Evolutionary conservation across 1,140 invertebrate species (phyloP).

Genomic region (Drosophila sp.): DNA sequence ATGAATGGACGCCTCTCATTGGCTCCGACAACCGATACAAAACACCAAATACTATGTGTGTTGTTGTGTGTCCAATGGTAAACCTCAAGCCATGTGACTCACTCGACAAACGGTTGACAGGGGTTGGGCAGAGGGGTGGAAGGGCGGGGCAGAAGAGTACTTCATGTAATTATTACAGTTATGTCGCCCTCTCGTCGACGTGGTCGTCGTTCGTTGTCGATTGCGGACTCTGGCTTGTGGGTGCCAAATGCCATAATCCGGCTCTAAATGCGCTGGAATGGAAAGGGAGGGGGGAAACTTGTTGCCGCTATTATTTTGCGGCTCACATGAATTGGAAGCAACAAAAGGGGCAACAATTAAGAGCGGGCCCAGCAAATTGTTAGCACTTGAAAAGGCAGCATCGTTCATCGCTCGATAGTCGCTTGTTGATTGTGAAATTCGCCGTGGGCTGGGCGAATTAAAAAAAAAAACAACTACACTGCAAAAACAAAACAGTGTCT

Average conservation of each 20-base stretch:
- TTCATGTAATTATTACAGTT: constrained; percentile 76
- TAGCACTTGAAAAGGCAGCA: constrained; percentile 55
- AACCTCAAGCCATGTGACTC: constrained; percentile 47
- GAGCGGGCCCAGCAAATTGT: constrained; percentile 36
- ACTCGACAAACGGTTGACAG: constrained; percentile 1
- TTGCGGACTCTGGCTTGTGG: no score
- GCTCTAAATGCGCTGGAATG: constrained; percentile 9
- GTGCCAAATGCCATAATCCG: constrained; percentile 51
- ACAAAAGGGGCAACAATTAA: neutral
- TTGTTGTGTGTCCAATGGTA: constrained; percentile 26
- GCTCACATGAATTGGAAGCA: neutral
- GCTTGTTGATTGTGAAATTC: constrained; percentile 54
- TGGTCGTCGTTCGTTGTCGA: neutral
- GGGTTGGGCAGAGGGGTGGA: neutral
- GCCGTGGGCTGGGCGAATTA: constrained; percentile 64
- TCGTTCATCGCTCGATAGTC: constrained; percentile 11
- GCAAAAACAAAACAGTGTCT: no score
- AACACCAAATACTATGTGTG: constrained; percentile 32
- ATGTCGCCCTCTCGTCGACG: constrained; percentile 20
- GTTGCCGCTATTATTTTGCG: constrained; percentile 20
- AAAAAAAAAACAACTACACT: neutral
- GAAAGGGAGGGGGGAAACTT: neutral
- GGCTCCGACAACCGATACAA: constrained; percentile 4
- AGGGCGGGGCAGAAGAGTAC: neutral
- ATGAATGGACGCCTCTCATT: constrained; percentile 46